Evolutionary conservation across 2,888 invertebrate genomes (phyloP).

Genomic region (Andricus curvator): DNA sequence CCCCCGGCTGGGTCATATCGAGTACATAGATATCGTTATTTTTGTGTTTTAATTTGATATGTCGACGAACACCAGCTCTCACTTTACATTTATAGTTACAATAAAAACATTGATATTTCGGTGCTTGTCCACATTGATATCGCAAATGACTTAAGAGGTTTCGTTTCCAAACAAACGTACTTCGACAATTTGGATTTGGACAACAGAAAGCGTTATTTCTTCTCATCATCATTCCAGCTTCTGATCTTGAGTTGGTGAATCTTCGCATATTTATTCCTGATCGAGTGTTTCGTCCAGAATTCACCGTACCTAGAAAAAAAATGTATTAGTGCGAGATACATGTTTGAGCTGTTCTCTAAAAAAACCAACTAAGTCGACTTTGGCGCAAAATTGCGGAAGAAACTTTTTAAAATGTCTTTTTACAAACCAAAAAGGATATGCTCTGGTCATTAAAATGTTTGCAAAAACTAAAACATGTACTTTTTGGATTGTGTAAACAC

Average conservation of each 20-base stretch:
- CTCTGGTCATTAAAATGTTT: no score
- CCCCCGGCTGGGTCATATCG: conserved; percentile 38
- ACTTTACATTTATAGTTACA: conserved; percentile 69
- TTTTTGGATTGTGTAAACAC: no score
- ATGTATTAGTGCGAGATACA: background rate
- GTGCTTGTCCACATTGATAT: conserved; percentile 80
- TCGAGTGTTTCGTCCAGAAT: conserved; percentile 1
- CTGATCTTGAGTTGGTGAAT: conserved; percentile 10
- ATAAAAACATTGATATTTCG: conserved; percentile 68
- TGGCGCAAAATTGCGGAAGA: no score
- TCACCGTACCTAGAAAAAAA: conserved; percentile 13
- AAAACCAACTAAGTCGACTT: no score
- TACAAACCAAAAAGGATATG: no score
- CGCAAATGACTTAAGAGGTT: conserved; percentile 76
- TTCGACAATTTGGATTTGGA: conserved; percentile 62
- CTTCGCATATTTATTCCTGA: background rate
- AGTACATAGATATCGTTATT: conserved; percentile 36
- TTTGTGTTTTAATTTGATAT: conserved; percentile 53
- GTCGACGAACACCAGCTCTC: conserved; percentile 62
- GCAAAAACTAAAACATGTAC: no score
- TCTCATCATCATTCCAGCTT: background rate
- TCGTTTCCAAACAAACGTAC: conserved; percentile 60
- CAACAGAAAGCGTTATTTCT: conserved; percentile 48
- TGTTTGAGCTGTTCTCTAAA: background rate
- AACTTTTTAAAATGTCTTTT: no score